Evolutionary conservation across 2,113 vertebrate species (phyloP).

Genomic region (Jacana jacana): DNA sequence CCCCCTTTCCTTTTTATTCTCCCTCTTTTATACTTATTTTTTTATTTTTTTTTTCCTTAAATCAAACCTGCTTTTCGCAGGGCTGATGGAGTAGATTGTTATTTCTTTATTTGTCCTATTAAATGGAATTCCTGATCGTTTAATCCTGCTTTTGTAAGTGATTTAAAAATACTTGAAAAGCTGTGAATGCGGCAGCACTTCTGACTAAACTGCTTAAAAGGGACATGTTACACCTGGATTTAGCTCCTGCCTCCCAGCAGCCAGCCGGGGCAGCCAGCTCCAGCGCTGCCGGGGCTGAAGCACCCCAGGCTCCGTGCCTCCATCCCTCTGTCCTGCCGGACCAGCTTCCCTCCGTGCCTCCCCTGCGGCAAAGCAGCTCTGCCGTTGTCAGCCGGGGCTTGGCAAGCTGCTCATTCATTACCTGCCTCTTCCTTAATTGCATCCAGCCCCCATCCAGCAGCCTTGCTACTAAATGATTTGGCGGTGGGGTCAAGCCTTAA

Average conservation of each 20-base stretch:
- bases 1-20: conserved; percentile 68
- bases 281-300: not conserved
- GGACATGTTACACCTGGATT: not conserved
- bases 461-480: not conserved
- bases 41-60: conserved; percentile 47
- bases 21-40: conserved; percentile 63
- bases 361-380: not conserved
- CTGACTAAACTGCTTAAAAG: conserved; percentile 69
- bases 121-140: conserved; percentile 85
- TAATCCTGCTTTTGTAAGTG: conserved; percentile 86
- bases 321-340: not conserved
- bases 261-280: not conserved
- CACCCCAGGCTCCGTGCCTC: not conserved
- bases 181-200: conserved; percentile 51
- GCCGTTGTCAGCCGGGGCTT: not conserved
- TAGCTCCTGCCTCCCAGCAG: conserved; percentile 2
- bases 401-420: not conserved
- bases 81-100: conserved; percentile 84
- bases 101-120: conserved; percentile 88
- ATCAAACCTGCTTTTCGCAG: conserved; percentile 73
- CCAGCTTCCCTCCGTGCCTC: not conserved
- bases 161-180: conserved; percentile 84
- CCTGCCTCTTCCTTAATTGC: not conserved
- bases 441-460: not conserved
- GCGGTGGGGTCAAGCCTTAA: not conserved